phyloP scores from a whole-genome alignment of 2,797 vertebrate genomes.

The Liparis tanakae region DNA sequence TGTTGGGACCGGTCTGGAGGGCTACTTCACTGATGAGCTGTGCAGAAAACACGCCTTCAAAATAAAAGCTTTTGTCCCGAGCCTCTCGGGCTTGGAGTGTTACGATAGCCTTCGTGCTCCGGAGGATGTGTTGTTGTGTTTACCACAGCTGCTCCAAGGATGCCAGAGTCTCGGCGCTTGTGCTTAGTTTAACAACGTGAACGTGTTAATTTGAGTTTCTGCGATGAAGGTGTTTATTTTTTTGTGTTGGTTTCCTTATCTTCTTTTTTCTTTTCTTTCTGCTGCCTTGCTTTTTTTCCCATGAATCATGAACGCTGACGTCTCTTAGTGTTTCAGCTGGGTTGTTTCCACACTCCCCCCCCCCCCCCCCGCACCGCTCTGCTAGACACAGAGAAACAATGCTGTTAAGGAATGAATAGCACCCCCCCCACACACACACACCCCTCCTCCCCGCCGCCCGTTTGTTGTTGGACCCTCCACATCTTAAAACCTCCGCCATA shows the following conservation, averaged over 20 bases:
- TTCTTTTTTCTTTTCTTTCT: slow-evolving; percentile 21
- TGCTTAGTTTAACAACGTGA: slow-evolving; percentile 33
- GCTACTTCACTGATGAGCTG: slow-evolving; percentile 62
- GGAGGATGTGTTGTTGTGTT: slow-evolving; percentile 32
- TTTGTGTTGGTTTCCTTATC: slow-evolving; percentile 47
- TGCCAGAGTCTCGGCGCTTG: slow-evolving; percentile 16
- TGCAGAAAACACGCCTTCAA: slow-evolving; percentile 62
- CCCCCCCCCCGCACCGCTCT: slow-evolving; percentile 57
- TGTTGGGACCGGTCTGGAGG: slow-evolving; percentile 68
- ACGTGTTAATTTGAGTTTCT: slow-evolving; percentile 25
- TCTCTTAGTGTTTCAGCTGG: slow-evolving; percentile 72
- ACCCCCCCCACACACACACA: slow-evolving; percentile 44
- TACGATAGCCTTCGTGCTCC: slow-evolving; percentile 58
- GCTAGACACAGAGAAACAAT: slow-evolving; percentile 75
- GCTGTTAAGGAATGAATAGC: slow-evolving; percentile 72
- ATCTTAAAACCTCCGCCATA: slow-evolving; percentile 57
- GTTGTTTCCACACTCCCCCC: slow-evolving; percentile 66
- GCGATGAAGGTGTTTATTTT: slow-evolving; percentile 32
- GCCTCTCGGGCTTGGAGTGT: slow-evolving; percentile 70
- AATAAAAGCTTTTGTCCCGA: slow-evolving; percentile 46
- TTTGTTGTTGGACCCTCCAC: slow-evolving; percentile 53
- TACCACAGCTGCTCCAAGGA: slow-evolving; percentile 48
- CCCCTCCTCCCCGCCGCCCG: slow-evolving; percentile 12
- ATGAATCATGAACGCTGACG: slow-evolving; percentile 65
- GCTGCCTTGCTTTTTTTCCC: slow-evolving; percentile 24